These are phyloP conservation scores for Esperia sulphurella DNA, from an alignment of 2,888 invertebrate genomes.

Conservation along the genomic window DNA sequence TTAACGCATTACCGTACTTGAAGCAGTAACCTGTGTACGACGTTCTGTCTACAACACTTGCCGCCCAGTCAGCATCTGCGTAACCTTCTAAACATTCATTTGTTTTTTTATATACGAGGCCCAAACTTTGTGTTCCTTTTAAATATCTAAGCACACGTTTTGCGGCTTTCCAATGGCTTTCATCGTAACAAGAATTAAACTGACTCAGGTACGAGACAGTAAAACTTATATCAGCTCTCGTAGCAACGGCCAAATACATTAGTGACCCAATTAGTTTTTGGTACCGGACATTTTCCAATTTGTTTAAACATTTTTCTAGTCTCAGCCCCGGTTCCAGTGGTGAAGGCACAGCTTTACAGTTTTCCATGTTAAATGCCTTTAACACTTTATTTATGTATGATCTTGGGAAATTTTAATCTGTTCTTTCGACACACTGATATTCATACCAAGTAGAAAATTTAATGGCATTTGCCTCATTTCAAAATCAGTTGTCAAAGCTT, in stretches of 20 bases:
- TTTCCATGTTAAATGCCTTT: background rate
- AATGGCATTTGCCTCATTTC: background rate
- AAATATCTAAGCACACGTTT: background rate
- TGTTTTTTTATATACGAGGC: background rate
- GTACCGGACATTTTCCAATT: background rate
- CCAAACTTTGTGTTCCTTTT: background rate
- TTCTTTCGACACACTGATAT: background rate
- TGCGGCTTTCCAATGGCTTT: background rate
- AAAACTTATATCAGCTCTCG: background rate
- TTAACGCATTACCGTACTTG: background rate
- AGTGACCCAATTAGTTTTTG: background rate
- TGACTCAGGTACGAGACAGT: background rate
- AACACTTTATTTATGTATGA: background rate
- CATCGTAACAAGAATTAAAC: background rate
- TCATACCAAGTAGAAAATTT: slow-evolving; percentile 1
- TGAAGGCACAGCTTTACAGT: background rate
- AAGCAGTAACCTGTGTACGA: background rate
- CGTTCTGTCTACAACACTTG: background rate
- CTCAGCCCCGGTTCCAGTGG: background rate
- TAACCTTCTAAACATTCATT: background rate
- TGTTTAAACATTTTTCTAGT: background rate
- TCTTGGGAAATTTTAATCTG: background rate
- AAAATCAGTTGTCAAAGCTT: background rate
- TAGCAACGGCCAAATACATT: background rate
- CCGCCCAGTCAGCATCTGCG: background rate